Evolutionary conservation across 2,113 vertebrate species (phyloP).

Genomic region (Ploceus nigricollis): DNA sequence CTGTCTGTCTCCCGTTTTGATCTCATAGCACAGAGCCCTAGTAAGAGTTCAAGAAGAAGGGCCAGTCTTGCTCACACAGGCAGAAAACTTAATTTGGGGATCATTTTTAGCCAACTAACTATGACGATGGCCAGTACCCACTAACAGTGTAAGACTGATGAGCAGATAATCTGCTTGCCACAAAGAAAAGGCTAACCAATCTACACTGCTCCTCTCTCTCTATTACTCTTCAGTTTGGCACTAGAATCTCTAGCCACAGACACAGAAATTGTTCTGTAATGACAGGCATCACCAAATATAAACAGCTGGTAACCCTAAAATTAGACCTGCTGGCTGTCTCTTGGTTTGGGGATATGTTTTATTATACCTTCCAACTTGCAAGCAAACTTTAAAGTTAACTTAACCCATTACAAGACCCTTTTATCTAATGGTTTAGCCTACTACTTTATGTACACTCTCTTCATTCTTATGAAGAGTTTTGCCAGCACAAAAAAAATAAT

Average conservation of each 20-base stretch:
- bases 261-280: slow-evolving; percentile 61
- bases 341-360: slow-evolving; percentile 45
- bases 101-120: neutral
- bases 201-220: neutral
- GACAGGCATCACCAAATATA: slow-evolving; percentile 55
- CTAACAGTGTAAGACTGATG: neutral
- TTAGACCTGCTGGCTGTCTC: neutral
- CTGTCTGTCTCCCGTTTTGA: neutral
- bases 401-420: slow-evolving; percentile 38
- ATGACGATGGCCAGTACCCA: neutral
- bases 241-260: slow-evolving; percentile 46
- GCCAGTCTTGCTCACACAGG: neutral
- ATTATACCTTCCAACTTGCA: slow-evolving; percentile 32
- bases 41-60: neutral
- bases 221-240: slow-evolving; percentile 24
- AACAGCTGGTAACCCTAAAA: slow-evolving; percentile 59
- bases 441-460: neutral
- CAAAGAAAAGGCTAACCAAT: slow-evolving; percentile 36
- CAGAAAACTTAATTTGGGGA: neutral
- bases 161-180: slow-evolving; percentile 18
- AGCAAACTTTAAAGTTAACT: slow-evolving; percentile 4
- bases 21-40: neutral
- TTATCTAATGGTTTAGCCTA: neutral
- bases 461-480: neutral
- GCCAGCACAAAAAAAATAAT: neutral